Evolutionary conservation across 2,797 vertebrate genomes (phyloP).

Genomic region (Sandelia bainsii): DNA sequence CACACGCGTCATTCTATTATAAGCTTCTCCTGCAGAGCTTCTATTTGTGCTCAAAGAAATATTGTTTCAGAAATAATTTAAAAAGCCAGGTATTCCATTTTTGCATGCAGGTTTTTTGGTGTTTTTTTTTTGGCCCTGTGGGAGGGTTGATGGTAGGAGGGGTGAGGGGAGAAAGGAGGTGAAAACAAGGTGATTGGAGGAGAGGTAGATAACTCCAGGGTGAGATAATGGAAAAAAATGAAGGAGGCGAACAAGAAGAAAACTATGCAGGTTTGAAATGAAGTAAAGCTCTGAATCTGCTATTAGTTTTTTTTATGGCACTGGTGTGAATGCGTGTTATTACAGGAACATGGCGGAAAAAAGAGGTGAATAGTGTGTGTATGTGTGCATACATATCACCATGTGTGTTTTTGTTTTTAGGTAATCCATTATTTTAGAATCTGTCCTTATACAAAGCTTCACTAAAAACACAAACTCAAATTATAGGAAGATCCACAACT

Average conservation of each 20-base stretch:
- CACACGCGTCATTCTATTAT: slow-evolving; percentile 19
- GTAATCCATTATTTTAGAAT: slow-evolving; percentile 38
- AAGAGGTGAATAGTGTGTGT: background rate
- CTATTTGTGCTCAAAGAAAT: slow-evolving; percentile 37
- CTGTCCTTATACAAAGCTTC: slow-evolving; percentile 1
- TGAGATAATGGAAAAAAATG: slow-evolving; percentile 69
- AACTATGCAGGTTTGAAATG: slow-evolving; percentile 39
- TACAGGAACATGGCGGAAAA: slow-evolving; percentile 27
- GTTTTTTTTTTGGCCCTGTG: no score
- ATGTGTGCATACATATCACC: background rate
- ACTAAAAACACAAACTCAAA: slow-evolving; percentile 17
- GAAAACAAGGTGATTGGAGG: slow-evolving; percentile 32
- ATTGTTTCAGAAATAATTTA: slow-evolving; percentile 49
- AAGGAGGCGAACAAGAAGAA: slow-evolving; percentile 37
- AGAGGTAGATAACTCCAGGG: slow-evolving; percentile 48
- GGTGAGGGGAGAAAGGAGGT: slow-evolving; percentile 7
- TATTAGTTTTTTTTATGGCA: slow-evolving; percentile 43
- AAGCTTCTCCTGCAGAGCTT: slow-evolving; percentile 24
- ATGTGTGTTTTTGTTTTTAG: slow-evolving; percentile 11
- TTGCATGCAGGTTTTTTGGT: slow-evolving; percentile 23
- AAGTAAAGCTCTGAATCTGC: slow-evolving; percentile 47
- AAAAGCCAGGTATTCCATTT: slow-evolving; percentile 57
- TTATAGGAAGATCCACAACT: slow-evolving; percentile 7
- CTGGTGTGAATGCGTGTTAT: slow-evolving; percentile 26
- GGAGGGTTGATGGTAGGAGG: background rate